phyloP scores from a whole-genome alignment of 1,140 invertebrate species.

The Sarcophaga bullata region DNA sequence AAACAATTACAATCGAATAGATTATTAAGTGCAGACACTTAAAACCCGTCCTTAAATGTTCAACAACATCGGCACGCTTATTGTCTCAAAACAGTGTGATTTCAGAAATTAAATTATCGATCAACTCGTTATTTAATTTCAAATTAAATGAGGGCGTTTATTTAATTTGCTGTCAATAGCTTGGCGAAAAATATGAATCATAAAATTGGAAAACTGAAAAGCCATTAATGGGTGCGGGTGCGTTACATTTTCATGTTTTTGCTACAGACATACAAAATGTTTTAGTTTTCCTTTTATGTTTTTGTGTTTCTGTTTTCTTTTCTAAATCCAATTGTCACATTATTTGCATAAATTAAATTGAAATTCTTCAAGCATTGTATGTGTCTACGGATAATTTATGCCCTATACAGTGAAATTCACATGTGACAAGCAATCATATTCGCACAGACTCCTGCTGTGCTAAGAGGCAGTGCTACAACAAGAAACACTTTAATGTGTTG shows the following conservation, averaged over 20 bases:
- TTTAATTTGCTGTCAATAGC: constrained; percentile 12
- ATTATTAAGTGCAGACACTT: no score
- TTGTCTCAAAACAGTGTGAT: no score
- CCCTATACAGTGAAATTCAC: no score
- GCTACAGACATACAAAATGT: no score
- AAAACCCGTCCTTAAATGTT: no score
- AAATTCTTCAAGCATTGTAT: no score
- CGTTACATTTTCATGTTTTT: background rate
- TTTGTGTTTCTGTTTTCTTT: background rate
- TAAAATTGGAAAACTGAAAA: background rate
- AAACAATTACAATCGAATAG: no score
- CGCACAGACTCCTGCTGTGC: background rate
- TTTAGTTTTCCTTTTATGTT: no score
- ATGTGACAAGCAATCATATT: background rate
- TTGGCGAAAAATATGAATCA: constrained; percentile 6
- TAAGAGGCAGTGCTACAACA: background rate
- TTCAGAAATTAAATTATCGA: no score
- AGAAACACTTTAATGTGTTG: background rate
- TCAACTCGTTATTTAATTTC: no score
- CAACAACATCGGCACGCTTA: no score
- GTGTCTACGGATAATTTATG: no score
- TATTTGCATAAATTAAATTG: background rate
- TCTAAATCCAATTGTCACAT: background rate
- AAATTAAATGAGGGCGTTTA: background rate
- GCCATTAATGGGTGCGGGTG: background rate